A percentile compares a stretch with the other conserved stretches of the same genome.
phyloP scores from a whole-genome alignment of 2,113 vertebrate genomes.

The Pelvicachromis taeniatus region DNA sequence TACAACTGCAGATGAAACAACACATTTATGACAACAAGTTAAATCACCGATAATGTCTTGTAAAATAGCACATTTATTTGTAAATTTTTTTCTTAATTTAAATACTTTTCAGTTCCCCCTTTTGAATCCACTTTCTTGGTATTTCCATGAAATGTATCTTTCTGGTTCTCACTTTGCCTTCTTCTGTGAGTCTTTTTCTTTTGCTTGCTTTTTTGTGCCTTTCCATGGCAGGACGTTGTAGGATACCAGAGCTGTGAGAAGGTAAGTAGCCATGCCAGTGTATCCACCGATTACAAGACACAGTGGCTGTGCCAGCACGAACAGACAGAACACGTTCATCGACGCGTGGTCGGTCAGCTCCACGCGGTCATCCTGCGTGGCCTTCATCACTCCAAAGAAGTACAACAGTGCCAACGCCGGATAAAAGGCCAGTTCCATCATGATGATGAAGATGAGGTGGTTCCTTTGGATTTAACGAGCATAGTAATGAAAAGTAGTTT shows the following conservation, averaged over 20 bases:
- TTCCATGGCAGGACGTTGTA: constrained; percentile 76
- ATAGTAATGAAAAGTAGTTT: not conserved
- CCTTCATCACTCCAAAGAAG: constrained; percentile 74
- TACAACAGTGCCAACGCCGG: constrained; percentile 75
- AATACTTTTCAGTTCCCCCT: not conserved
- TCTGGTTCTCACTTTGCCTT: constrained; percentile 39
- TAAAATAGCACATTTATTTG: not conserved
- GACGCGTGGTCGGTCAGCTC: constrained; percentile 73
- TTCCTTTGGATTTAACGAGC: not conserved
- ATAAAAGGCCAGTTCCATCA: constrained; percentile 74
- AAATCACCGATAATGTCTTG: not conserved
- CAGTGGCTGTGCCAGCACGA: constrained; percentile 76
- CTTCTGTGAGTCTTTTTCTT: constrained; percentile 44
- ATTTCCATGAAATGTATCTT: not conserved
- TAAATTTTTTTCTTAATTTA: not conserved
- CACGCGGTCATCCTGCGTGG: constrained; percentile 55
- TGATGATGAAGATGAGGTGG: not conserved
- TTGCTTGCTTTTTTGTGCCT: not conserved
- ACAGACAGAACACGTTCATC: constrained; percentile 78
- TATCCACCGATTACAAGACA: constrained; percentile 74
- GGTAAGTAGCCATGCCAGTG: constrained; percentile 72
- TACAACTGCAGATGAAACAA: not conserved
- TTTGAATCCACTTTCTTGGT: not conserved
- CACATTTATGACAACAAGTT: not conserved
- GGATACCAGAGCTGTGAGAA: constrained; percentile 69